A percentile compares a stretch with the other conserved stretches of the same genome.
Evolutionary conservation across 2,888 invertebrate genomes (phyloP).

Genomic region (Cataglyphis livida): DNA sequence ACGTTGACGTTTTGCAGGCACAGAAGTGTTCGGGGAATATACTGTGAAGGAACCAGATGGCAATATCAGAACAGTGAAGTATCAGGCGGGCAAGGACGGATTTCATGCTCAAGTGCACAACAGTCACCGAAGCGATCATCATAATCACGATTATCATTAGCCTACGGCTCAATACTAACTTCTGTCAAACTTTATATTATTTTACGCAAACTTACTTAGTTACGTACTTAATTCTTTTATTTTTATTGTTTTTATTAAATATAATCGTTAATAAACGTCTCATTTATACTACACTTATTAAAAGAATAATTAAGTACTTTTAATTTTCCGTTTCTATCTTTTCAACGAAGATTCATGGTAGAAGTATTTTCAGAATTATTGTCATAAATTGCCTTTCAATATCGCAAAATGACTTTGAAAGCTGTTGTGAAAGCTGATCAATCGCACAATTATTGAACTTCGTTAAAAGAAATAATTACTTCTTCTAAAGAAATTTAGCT

Average conservation of each 20-base stretch:
- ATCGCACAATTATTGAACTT: slow-evolving; percentile 19
- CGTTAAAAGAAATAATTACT: slow-evolving; percentile 11
- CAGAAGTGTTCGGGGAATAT: slow-evolving; percentile 91
- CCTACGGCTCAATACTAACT: not conserved
- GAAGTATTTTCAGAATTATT: slow-evolving; percentile 16
- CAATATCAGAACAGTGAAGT: slow-evolving; percentile 89
- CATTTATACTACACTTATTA: slow-evolving; percentile 25
- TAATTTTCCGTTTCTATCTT: not conserved
- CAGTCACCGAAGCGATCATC: slow-evolving; percentile 78
- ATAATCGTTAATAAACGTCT: slow-evolving; percentile 30
- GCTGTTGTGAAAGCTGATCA: slow-evolving; percentile 9
- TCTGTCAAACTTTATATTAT: slow-evolving; percentile 44
- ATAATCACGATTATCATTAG: slow-evolving; percentile 19
- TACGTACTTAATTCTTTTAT: slow-evolving; percentile 21
- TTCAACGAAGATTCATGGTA: not conserved
- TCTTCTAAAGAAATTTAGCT: slow-evolving; percentile 7
- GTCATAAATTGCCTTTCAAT: slow-evolving; percentile 26
- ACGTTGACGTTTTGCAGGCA: slow-evolving; percentile 87
- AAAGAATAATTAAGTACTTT: slow-evolving; percentile 17
- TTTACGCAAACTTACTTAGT: not conserved
- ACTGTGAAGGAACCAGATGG: slow-evolving; percentile 89
- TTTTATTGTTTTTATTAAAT: slow-evolving; percentile 46
- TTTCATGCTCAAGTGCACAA: slow-evolving; percentile 87
- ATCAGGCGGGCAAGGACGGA: slow-evolving; percentile 89
- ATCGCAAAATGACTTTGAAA: slow-evolving; percentile 7